Percentiles rank a stretch among this genome's conserved stretches.
Evolutionary conservation across 2,888 invertebrate species (phyloP).

Genomic region (Drosophila atroscutellata): DNA sequence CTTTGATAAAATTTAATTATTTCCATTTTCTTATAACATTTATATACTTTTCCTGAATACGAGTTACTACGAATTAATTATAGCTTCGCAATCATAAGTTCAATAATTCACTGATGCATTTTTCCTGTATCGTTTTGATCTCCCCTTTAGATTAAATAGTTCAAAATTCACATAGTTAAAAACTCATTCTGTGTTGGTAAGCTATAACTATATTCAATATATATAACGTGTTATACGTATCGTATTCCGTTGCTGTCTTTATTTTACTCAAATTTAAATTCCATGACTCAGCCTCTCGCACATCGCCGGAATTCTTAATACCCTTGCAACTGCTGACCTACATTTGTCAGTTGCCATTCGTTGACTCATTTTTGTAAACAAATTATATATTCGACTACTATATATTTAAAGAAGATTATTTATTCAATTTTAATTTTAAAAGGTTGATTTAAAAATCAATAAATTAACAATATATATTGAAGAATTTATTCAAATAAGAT

Average conservation of each 20-base stretch:
- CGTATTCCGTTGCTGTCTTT: background rate
- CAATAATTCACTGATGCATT: background rate
- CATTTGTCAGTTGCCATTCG: background rate
- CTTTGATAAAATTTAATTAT: background rate
- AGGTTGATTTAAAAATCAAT: background rate
- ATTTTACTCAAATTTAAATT: slow-evolving; percentile 10
- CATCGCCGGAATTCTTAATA: slow-evolving; percentile 9
- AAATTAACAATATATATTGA: background rate
- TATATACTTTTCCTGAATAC: background rate
- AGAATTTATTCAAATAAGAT: background rate
- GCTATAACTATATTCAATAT: background rate
- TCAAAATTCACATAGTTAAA: background rate
- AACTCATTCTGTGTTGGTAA: background rate
- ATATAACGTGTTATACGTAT: background rate
- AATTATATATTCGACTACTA: background rate
- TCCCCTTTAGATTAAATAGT: background rate
- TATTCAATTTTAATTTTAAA: background rate
- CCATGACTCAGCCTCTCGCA: slow-evolving; percentile 40
- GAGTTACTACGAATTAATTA: background rate
- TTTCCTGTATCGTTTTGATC: background rate
- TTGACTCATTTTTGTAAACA: background rate
- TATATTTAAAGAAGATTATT: background rate
- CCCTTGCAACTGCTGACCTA: background rate
- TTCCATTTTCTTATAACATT: background rate
- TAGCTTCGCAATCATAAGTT: background rate